These are phyloP conservation scores for Prochilodus magdalenae DNA, from an alignment of 2,113 vertebrate species.

Conservation along the genomic window DNA sequence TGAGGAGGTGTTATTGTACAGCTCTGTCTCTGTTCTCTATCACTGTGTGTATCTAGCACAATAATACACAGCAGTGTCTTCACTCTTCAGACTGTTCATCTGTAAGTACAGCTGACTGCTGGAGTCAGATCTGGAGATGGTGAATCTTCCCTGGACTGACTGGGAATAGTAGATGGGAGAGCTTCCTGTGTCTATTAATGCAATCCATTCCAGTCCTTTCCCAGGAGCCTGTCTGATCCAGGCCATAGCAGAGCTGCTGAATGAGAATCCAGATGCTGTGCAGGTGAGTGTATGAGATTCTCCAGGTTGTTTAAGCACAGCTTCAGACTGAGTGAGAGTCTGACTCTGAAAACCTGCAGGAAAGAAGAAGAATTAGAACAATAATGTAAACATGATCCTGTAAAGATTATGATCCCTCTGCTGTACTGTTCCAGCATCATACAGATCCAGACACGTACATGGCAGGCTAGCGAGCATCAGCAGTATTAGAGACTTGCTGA, in stretches of 20 bases:
- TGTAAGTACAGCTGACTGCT: too few species aligned
- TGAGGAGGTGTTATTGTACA: too few species aligned
- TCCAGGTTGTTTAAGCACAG: background rate
- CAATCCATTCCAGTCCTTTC: constrained; percentile 36
- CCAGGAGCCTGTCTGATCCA: constrained; percentile 34
- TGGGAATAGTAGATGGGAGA: background rate
- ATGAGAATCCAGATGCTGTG: constrained; percentile 7
- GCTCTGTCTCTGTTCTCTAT: too few species aligned
- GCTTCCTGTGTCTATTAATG: background rate
- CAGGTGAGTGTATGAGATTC: constrained; percentile 11
- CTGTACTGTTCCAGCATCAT: too few species aligned
- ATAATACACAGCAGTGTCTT: background rate
- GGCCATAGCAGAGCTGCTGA: background rate
- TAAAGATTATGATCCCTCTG: too few species aligned
- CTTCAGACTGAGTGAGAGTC: constrained; percentile 22
- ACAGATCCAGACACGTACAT: too few species aligned
- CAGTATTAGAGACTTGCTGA: too few species aligned
- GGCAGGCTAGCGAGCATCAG: too few species aligned
- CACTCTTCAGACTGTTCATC: too few species aligned
- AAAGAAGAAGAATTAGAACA: background rate
- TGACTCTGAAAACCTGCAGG: background rate
- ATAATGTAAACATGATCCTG: too few species aligned
- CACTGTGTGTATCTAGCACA: background rate
- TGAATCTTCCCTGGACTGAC: background rate
- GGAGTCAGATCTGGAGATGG: too few species aligned